phyloP scores from a whole-genome alignment of 2,113 vertebrate genomes.

The Saccopteryx leptura region DNA sequence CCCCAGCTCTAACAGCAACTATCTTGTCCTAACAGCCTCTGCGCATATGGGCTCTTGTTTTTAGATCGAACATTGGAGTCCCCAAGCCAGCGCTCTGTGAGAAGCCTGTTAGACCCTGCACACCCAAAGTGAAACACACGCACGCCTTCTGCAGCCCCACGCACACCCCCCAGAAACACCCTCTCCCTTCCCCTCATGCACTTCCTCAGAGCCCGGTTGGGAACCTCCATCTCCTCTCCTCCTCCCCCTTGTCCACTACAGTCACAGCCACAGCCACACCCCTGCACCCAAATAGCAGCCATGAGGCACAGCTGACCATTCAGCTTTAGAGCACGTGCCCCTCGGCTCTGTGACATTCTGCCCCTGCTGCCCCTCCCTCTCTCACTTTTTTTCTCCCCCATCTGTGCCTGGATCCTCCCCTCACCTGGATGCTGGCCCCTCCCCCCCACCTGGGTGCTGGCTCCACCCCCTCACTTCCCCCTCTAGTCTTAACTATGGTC shows the following conservation, averaged over 20 bases:
- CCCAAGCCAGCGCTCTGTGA: fast-evolving
- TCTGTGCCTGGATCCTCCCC: background rate
- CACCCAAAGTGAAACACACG: fast-evolving
- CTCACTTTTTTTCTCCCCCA: background rate
- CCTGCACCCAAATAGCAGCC: too few relatives aligned
- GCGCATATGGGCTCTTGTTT: fast-evolving
- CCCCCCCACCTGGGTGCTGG: background rate
- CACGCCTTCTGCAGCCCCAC: background rate
- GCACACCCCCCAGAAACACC: fast-evolving
- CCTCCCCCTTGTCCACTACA: background rate
- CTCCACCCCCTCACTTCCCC: background rate
- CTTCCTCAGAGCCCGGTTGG: background rate
- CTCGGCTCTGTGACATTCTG: fast-evolving
- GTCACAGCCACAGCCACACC: background rate
- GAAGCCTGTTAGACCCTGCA: background rate
- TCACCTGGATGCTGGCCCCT: background rate
- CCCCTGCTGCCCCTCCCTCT: too few relatives aligned
- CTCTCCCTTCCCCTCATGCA: background rate
- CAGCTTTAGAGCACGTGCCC: fast-evolving
- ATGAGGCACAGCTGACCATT: background rate
- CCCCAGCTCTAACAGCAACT: fast-evolving
- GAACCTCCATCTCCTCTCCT: background rate
- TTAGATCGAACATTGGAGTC: fast-evolving
- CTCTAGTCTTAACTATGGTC: fast-evolving
- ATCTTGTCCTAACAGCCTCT: fast-evolving